phyloP scores from a whole-genome alignment of 2,888 invertebrate genomes.

The Deroplatys truncata region DNA sequence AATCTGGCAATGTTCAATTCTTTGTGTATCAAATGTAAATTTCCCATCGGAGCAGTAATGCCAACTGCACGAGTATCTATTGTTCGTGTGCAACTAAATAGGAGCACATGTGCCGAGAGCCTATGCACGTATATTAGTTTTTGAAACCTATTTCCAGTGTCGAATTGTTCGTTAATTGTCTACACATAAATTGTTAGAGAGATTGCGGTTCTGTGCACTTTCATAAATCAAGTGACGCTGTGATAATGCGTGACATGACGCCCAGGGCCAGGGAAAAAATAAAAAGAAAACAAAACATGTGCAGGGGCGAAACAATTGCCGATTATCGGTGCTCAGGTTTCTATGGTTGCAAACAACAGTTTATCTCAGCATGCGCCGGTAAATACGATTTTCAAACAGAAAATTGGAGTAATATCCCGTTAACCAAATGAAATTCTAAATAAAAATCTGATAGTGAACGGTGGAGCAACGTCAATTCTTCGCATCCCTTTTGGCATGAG shows the following conservation, averaged over 20 bases:
- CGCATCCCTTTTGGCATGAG: background rate
- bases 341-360: background rate
- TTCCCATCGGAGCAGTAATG: background rate
- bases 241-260: background rate
- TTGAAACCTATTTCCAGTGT: background rate
- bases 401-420: background rate
- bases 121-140: background rate
- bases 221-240: background rate
- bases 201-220: background rate
- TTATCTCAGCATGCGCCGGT: background rate
- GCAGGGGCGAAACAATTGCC: background rate
- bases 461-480: background rate
- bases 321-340: background rate
- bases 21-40: too few species aligned
- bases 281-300: background rate
- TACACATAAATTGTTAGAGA: background rate
- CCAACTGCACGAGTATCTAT: background rate
- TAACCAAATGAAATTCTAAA: background rate
- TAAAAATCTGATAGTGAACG: background rate
- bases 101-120: background rate
- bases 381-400: background rate
- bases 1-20: background rate
- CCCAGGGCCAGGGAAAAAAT: background rate
- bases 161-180: background rate
- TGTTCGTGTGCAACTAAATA: background rate